Percentiles rank a stretch among this genome's conserved stretches.
phyloP scores from a whole-genome alignment of 2,888 invertebrate genomes.

The Mythimna vitellina region DNA sequence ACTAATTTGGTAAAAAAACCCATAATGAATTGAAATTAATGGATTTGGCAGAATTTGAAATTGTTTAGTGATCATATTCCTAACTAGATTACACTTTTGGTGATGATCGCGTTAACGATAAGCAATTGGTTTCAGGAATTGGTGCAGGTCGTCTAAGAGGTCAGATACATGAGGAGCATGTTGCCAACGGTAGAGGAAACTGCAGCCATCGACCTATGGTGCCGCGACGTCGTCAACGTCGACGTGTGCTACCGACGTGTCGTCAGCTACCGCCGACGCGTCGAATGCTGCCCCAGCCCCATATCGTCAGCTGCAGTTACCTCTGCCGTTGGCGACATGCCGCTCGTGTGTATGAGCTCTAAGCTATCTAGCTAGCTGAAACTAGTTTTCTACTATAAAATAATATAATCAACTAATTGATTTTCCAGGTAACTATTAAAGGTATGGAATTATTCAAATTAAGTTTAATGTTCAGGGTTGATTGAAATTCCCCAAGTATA shows the following conservation, averaged over 20 bases:
- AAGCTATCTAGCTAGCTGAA: no score
- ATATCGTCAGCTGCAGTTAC: no score
- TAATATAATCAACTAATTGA: constrained; percentile 39
- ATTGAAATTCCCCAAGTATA: constrained; percentile 15
- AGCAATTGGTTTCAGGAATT: neutral
- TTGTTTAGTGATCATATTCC: neutral
- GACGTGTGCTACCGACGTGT: no score
- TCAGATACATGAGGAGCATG: no score
- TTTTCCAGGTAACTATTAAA: constrained; percentile 16
- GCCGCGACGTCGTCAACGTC: no score
- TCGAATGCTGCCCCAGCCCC: no score
- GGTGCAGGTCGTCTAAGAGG: neutral
- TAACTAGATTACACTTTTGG: neutral
- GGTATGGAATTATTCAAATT: constrained; percentile 7
- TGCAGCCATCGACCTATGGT: no score
- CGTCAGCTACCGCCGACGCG: no score
- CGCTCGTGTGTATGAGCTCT: no score
- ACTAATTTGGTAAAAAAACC: neutral
- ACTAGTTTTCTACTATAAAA: neutral
- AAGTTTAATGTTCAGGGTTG: constrained; percentile 10
- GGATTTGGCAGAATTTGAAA: neutral
- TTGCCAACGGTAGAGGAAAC: no score
- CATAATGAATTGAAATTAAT: no score
- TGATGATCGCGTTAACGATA: neutral
- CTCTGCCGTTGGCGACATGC: no score